Conservation (phyloP, 2,888 invertebrate species). For the Eupithecia abbreviata region DNA sequence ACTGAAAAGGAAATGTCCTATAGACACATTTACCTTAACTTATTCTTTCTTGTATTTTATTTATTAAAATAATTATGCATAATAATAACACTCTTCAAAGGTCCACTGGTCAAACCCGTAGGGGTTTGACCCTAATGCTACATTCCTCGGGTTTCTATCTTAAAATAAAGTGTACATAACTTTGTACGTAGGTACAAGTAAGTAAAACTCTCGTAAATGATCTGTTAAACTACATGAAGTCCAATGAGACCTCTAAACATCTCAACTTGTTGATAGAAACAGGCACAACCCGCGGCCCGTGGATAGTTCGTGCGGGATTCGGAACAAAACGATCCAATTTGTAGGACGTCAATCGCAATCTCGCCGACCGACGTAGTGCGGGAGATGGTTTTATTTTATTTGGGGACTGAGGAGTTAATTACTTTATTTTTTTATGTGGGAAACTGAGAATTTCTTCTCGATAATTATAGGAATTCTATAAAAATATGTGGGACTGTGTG, state of each 20-base stretch:
- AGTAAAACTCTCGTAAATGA: neutral
- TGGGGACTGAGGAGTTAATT: neutral
- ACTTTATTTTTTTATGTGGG: neutral
- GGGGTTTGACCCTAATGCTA: too few species aligned
- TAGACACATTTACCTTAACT: neutral
- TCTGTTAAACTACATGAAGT: neutral
- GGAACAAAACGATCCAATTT: slow-evolving; percentile 45
- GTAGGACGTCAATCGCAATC: slow-evolving; percentile 40
- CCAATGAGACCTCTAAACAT: neutral
- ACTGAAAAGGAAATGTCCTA: too few species aligned
- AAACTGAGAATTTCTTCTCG: neutral
- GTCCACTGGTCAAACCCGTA: too few species aligned
- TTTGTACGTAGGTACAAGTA: too few species aligned
- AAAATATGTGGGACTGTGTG: too few species aligned
- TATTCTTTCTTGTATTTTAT: neutral
- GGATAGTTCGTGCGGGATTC: slow-evolving; percentile 26
- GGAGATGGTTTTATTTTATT: neutral
- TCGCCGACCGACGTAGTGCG: neutral
- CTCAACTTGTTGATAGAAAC: slow-evolving; percentile 30
- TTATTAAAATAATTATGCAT: too few species aligned
- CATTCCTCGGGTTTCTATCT: too few species aligned
- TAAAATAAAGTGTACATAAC: too few species aligned
- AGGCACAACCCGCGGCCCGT: slow-evolving; percentile 16
- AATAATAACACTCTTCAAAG: too few species aligned
- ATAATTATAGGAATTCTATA: too few species aligned